Evolutionary conservation across 1,140 invertebrate genomes (phyloP), one percentile per base, ranked within the genome.

Genomic region (Melipona quadrifasciata): DNA sequence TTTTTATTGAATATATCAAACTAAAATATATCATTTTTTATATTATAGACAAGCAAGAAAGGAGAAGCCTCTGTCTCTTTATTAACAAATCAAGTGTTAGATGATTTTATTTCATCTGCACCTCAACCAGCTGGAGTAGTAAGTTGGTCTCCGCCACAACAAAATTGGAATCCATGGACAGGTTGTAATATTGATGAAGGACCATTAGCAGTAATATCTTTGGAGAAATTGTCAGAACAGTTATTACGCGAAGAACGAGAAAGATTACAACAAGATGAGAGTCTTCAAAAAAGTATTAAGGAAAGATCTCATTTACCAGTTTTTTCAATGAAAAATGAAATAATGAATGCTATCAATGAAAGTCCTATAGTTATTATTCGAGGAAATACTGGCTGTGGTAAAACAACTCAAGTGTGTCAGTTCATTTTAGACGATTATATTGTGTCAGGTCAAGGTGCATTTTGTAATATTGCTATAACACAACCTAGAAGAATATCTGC

Each of bases 141-240:
- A 24, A 96, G 98, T 5, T 99, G 99, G 99, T 98, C 98, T 3
- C 99, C 99, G 1, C 99, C 99, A 0, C 96, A 97, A 86, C 96
- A 96, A 19, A 99, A 99, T 94, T 99, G 99, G 99, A 99, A 99
- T 95, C 97, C 99, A 16, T 99, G 99, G 99, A 97, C 96, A 47
- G 97, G 96, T 0, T 98, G 97, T 91, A 99, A 99, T 92, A 99
- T 99, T 90, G 99, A 99, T 90, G 98, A 99, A 92, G 98, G 97
- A 75, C 98, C 98, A 17, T 94, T 99, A 67, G 98, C 98, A 4
- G 96, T 96, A 16, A 96, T 96, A 0, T 95, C 95, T 11, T 95
- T 99, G 86, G 98, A 99, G 47, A 95, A 97, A 72, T 96, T 99
- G 8, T 99, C 98, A 87, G 93, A 96, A 14, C 97, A 99, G 84